Evolutionary conservation across 2,888 invertebrate genomes (phyloP).

Genomic region (Hirtodrosophila confusa): DNA sequence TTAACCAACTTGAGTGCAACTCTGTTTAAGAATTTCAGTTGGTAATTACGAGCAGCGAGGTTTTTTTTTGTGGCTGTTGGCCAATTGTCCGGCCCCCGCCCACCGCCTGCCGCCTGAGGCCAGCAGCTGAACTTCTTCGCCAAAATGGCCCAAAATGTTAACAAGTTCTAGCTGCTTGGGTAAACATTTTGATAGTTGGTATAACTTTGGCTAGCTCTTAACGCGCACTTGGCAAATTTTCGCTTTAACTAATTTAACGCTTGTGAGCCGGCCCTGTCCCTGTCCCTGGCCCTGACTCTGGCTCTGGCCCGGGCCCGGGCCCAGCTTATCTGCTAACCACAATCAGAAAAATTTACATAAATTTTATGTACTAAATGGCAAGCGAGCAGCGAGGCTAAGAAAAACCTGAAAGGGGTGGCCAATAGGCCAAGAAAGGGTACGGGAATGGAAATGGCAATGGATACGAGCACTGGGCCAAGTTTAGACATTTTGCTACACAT

Average conservation of each 20-base stretch:
- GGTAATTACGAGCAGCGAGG: constrained; percentile 22
- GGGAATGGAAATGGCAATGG: background rate
- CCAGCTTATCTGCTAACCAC: constrained; percentile 62
- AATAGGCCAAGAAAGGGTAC: constrained; percentile 9
- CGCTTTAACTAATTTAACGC: constrained; percentile 74
- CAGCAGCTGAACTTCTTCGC: background rate
- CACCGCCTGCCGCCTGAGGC: background rate
- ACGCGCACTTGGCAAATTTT: constrained; percentile 64
- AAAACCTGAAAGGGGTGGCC: constrained; percentile 20
- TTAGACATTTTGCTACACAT: constrained; percentile 60
- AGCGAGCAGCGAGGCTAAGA: constrained; percentile 19
- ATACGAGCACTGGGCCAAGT: constrained; percentile 39
- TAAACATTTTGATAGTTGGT: constrained; percentile 17
- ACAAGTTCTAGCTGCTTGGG: constrained; percentile 19
- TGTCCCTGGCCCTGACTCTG: constrained; percentile 31
- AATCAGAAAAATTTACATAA: constrained; percentile 72
- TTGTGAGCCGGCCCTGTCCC: constrained; percentile 36
- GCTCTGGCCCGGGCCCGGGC: constrained; percentile 6
- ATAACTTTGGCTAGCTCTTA: constrained; percentile 20
- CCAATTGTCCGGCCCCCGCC: background rate
- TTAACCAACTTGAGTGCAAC: constrained; percentile 17
- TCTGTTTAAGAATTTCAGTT: constrained; percentile 15
- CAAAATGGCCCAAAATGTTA: constrained; percentile 11
- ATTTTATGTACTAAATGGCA: constrained; percentile 59
- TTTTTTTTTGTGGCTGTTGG: background rate